A percentile compares a stretch with the other conserved stretches of the same genome.
phyloP scores from a whole-genome alignment of 2,113 vertebrate genomes.

The Loxodonta africana region DNA sequence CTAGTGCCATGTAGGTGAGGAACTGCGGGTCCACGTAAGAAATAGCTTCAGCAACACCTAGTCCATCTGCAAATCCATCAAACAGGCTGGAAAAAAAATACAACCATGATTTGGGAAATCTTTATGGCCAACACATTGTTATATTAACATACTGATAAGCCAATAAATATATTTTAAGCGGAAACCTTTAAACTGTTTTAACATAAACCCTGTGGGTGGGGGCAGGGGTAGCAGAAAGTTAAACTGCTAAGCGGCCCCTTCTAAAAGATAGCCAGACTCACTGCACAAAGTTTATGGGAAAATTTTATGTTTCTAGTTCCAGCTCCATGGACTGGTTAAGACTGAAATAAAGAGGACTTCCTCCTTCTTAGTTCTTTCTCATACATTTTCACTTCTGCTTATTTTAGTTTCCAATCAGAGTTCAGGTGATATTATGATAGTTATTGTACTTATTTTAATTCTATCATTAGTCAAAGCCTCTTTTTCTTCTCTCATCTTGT shows the following conservation, averaged over 20 bases:
- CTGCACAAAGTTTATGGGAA: not conserved
- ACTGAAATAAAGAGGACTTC: not conserved
- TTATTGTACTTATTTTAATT: conserved; percentile 36
- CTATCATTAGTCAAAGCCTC: conserved; percentile 8
- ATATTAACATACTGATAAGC: not conserved
- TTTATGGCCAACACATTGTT: conserved; percentile 32
- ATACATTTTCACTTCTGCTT: not conserved
- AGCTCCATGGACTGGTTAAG: not conserved
- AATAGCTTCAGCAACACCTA: conserved; percentile 88
- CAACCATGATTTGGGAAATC: not conserved
- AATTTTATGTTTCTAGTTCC: not conserved
- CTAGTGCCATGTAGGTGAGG: conserved; percentile 89
- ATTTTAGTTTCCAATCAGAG: conserved; percentile 50
- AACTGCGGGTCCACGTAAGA: conserved; percentile 88
- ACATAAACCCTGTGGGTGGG: not conserved
- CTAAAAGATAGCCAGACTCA: not conserved
- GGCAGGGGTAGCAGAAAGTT: not conserved
- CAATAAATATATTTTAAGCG: not conserved
- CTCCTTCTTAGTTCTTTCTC: not conserved
- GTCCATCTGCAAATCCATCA: conserved; percentile 89
- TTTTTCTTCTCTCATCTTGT: conserved; percentile 24
- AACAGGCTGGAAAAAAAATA: conserved; percentile 83
- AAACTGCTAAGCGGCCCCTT: not conserved
- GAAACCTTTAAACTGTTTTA: conserved; percentile 28
- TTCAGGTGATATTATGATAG: not conserved